Conservation (phyloP, 2,113 vertebrate species). For the Mola mola region DNA sequence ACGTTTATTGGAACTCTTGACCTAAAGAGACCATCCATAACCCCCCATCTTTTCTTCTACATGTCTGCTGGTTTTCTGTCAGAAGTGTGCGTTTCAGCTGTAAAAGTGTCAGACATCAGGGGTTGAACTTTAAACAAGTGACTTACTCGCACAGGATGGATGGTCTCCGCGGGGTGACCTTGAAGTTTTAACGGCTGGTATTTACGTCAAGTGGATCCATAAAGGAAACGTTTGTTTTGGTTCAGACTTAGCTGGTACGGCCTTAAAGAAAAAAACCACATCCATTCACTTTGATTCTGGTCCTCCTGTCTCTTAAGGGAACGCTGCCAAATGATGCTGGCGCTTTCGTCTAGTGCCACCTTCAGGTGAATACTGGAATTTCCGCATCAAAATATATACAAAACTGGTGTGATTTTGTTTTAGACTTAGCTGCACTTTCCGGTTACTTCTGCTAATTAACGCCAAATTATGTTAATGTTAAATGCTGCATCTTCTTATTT, state of each 20-base stretch:
- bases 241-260: no score
- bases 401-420: no score
- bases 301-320: no score
- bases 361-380: no score
- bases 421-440: not conserved
- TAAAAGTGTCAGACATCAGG: not conserved
- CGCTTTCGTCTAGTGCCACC: no score
- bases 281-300: no score
- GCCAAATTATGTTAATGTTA: not conserved
- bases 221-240: no score
- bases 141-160: not conserved
- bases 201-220: not conserved
- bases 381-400: no score
- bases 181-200: slow-evolving; percentile 28
- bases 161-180: slow-evolving; percentile 39
- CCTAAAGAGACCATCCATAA: not conserved
- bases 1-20: not conserved
- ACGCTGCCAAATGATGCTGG: no score
- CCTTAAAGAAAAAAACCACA: no score
- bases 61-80: not conserved
- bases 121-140: not conserved
- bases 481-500: slow-evolving; percentile 1
- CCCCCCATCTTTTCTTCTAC: not conserved
- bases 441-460: no score
- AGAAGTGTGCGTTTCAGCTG: not conserved